phyloP scores from a whole-genome alignment of 2,113 vertebrate species.

The Rhodinocichla rosea region DNA sequence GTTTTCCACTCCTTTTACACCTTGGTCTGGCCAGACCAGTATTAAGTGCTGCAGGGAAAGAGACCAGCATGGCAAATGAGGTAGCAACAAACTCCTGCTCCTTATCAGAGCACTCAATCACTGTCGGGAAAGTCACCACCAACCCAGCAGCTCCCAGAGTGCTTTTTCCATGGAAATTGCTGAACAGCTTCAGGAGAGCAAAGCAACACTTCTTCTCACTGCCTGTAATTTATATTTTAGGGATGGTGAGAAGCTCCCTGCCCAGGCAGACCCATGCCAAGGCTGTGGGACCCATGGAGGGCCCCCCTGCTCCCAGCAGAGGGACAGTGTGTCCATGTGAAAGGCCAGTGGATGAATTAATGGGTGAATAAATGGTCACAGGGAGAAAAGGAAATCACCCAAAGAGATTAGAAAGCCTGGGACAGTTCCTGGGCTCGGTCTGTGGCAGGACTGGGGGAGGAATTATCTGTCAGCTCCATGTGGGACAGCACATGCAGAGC shows the following conservation, averaged over 20 bases:
- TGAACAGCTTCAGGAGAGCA: background rate
- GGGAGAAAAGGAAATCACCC: background rate
- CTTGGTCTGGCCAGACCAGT: background rate
- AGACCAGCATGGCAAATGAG: background rate
- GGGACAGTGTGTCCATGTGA: rapidly evolving
- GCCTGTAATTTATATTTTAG: background rate
- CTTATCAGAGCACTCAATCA: background rate
- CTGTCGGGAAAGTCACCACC: background rate
- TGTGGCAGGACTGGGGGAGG: background rate
- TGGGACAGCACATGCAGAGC: too few species aligned
- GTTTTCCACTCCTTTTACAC: background rate
- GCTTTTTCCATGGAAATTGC: background rate
- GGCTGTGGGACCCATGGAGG: background rate
- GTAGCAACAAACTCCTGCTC: background rate
- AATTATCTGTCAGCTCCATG: too few species aligned
- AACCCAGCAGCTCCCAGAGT: background rate
- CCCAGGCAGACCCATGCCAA: background rate
- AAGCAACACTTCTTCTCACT: background rate
- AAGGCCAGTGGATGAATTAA: background rate
- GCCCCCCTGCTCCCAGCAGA: background rate
- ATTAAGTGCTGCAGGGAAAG: background rate
- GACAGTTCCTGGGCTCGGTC: background rate
- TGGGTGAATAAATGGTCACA: background rate
- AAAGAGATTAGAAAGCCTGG: background rate
- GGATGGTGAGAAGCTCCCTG: background rate